Conservation (phyloP, 2,888 invertebrate species). For the Anodontia alba region DNA sequence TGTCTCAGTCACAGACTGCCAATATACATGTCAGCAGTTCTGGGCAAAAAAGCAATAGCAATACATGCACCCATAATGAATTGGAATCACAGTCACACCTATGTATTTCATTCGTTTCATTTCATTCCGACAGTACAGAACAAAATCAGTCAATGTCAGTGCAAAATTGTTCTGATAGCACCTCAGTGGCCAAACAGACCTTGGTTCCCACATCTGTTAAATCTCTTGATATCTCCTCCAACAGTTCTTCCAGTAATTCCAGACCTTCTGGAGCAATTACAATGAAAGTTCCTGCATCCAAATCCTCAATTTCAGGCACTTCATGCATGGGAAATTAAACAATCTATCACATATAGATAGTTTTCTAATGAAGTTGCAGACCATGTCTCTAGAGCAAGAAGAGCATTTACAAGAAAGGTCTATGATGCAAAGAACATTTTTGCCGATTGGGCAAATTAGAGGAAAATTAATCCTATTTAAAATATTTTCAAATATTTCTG, state of each 20-base stretch:
- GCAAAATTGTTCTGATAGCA: not conserved
- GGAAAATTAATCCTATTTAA: not conserved
- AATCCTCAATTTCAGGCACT: no score
- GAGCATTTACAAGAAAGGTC: no score
- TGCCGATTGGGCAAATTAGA: not conserved
- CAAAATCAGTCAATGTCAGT: not conserved
- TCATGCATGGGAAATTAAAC: not conserved
- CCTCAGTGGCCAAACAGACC: not conserved
- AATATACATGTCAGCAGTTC: not conserved
- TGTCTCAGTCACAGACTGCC: no score
- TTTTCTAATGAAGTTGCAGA: not conserved
- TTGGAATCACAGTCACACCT: not conserved
- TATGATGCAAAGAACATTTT: not conserved
- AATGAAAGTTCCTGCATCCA: no score
- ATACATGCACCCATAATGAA: not conserved
- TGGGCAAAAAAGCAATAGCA: not conserved
- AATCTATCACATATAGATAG: not conserved
- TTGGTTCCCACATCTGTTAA: not conserved
- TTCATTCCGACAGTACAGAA: not conserved
- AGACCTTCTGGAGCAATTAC: no score
- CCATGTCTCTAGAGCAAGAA: no score
- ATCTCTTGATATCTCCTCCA: not conserved
- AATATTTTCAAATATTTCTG: no score
- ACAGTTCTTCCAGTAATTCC: not conserved
- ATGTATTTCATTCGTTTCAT: not conserved